Evolutionary conservation across 2,113 vertebrate species (phyloP).

Genomic region (Thalassoma bifasciatum): DNA sequence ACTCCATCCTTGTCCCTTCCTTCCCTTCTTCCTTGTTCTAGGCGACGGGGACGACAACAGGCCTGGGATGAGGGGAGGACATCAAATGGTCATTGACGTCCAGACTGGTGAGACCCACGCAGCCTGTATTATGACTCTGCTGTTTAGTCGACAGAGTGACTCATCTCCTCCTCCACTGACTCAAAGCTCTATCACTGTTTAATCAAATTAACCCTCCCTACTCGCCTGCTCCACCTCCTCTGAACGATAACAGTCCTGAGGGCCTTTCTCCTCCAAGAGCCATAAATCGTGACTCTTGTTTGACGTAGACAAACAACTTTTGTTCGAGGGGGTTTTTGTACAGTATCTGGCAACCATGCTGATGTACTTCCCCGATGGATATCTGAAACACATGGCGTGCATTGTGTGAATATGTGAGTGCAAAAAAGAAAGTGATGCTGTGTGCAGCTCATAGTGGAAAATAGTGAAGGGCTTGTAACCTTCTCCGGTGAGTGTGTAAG

Average conservation of each 20-base stretch:
- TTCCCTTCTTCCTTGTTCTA: conserved; percentile 61
- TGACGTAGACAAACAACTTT: neutral
- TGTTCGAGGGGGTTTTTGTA: conserved; percentile 15
- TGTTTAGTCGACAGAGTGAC: conserved; percentile 23
- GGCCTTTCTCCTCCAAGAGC: neutral
- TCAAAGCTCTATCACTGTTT: conserved; percentile 19
- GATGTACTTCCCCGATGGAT: conserved; percentile 25
- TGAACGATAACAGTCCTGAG: conserved; percentile 7
- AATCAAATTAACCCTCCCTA: conserved; percentile 34
- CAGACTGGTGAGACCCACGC: conserved; percentile 89
- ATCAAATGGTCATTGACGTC: conserved; percentile 99
- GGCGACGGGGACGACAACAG: conserved; percentile 96
- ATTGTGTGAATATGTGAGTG: neutral
- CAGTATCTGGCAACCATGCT: neutral
- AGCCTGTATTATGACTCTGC: conserved; percentile 34
- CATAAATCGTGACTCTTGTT: conserved; percentile 20
- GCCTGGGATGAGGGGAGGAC: conserved; percentile 98
- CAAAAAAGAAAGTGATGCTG: conserved; percentile 13
- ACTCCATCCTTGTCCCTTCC: conserved; percentile 19
- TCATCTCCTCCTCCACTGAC: conserved; percentile 36
- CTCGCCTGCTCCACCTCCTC: neutral
- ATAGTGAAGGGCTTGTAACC: conserved; percentile 27
- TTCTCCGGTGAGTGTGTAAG: conserved; percentile 13
- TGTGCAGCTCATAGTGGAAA: conserved; percentile 18
- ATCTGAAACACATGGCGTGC: conserved; percentile 26